Percentiles rank a stretch among this genome's conserved stretches.
These are phyloP conservation scores for Lithophane socia DNA, from an alignment of 2,888 invertebrate species.

Conservation along the genomic window DNA sequence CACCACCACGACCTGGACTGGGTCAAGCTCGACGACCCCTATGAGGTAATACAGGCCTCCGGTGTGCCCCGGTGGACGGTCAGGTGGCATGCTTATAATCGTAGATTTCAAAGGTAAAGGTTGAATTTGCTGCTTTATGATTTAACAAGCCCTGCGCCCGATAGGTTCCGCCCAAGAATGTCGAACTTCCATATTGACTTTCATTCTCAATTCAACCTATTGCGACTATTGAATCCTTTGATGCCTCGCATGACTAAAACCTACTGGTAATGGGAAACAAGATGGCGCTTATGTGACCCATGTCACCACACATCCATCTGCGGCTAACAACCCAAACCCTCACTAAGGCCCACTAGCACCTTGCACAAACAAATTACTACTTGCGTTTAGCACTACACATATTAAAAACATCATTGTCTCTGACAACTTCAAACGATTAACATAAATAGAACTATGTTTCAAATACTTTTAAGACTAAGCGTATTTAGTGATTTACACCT, in stretches of 20 bases:
- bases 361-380: not conserved
- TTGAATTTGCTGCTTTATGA: not conserved
- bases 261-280: not conserved
- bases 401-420: no score
- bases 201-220: not conserved
- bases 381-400: not conserved
- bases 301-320: not conserved
- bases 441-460: not conserved
- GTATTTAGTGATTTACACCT: not conserved
- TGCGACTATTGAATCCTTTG: not conserved
- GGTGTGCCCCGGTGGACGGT: not conserved
- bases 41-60: constrained; percentile 82
- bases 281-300: no score
- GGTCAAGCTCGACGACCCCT: constrained; percentile 92
- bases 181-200: not conserved
- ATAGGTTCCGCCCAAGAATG: not conserved
- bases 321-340: constrained; percentile 1
- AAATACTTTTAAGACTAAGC: not conserved
- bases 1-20: constrained; percentile 91
- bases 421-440: not conserved
- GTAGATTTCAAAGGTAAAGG: not conserved
- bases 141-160: not conserved
- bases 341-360: not conserved
- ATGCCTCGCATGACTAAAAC: not conserved
- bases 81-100: not conserved